Conservation (phyloP, 1,140 invertebrate genomes). For the Globodera ellingtonae region DNA sequence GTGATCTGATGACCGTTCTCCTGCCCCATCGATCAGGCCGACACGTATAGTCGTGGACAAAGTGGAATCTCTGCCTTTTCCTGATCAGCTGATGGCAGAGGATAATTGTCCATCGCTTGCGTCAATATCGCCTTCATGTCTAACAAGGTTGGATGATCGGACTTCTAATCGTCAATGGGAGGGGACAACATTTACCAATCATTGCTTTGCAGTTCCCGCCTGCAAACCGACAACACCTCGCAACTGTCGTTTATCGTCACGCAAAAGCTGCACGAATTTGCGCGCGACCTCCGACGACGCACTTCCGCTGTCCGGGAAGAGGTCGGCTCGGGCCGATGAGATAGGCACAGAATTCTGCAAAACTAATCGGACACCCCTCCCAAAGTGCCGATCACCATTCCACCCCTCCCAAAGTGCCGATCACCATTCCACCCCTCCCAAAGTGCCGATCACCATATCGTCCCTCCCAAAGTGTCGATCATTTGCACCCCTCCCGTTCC, state of each 20-base stretch:
- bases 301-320: constrained; percentile 44
- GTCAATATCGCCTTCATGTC: background rate
- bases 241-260: constrained; percentile 53
- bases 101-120: background rate
- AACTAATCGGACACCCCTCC: background rate
- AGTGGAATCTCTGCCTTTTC: background rate
- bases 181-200: background rate
- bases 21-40: background rate
- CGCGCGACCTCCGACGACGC: constrained; percentile 49
- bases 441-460: too few species aligned
- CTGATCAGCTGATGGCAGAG: background rate
- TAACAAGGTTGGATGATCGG: background rate
- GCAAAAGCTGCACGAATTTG: constrained; percentile 55
- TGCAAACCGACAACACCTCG: constrained; percentile 27
- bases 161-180: too few species aligned
- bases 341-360: constrained; percentile 4
- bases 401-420: too few species aligned
- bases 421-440: background rate
- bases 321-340: constrained; percentile 5
- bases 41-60: constrained; percentile 1
- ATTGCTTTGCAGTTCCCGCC: background rate
- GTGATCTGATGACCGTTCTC: too few species aligned
- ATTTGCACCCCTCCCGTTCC: background rate
- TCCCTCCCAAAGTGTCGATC: too few species aligned
- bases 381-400: background rate